phyloP scores from a whole-genome alignment of 1,140 invertebrate species.

The Drosophila grimshawi region DNA sequence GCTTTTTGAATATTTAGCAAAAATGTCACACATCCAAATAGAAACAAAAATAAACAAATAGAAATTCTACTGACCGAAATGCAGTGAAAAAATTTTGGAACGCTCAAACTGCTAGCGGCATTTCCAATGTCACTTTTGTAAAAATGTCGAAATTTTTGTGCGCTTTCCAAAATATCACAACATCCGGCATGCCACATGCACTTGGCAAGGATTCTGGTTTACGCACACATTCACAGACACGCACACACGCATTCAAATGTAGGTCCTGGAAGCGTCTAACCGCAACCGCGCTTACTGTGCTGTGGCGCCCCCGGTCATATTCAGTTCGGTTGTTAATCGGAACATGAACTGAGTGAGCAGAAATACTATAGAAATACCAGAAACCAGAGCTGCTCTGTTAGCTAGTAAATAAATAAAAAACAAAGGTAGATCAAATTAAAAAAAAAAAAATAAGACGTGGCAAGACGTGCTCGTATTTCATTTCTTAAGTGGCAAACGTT shows the following conservation, averaged over 20 bases:
- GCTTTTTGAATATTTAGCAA: constrained; percentile 72
- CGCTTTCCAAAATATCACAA: constrained; percentile 61
- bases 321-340: constrained; percentile 42
- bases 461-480: constrained; percentile 43
- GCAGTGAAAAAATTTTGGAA: constrained; percentile 42
- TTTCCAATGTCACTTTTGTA: constrained; percentile 45
- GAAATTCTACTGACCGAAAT: constrained; percentile 46
- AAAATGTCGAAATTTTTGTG: constrained; percentile 73
- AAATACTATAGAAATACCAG: constrained; percentile 6
- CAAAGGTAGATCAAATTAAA: constrained; percentile 9
- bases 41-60: constrained; percentile 23
- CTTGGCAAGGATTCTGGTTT: constrained; percentile 47
- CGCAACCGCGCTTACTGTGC: background rate
- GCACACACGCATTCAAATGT: background rate
- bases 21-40: constrained; percentile 38
- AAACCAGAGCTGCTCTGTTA: constrained; percentile 1
- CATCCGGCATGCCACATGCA: constrained; percentile 74
- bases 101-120: constrained; percentile 50
- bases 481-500: constrained; percentile 57
- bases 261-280: constrained; percentile 5
- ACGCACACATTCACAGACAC: constrained; percentile 2
- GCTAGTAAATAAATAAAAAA: background rate
- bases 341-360: constrained; percentile 42
- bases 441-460: constrained; percentile 23
- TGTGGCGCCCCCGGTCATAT: constrained; percentile 27